A percentile compares a stretch with the other conserved stretches of the same genome.
phyloP scores from a whole-genome alignment of 2,888 invertebrate genomes.

The Dorcus parallelipipedus region DNA sequence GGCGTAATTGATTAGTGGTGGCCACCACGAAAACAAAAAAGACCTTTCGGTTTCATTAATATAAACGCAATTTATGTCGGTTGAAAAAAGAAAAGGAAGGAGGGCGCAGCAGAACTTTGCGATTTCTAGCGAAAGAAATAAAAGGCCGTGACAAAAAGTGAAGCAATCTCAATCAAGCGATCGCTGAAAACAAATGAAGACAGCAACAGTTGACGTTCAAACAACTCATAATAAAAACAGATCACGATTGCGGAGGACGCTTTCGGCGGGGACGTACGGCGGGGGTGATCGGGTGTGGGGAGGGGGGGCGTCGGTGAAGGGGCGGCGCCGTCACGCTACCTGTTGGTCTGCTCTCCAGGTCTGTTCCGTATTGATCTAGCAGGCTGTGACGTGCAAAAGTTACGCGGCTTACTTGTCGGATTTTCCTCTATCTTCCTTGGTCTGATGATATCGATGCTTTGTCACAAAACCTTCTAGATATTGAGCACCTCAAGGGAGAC shows the following conservation, averaged over 20 bases:
- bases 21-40: too few relatives aligned
- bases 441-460: constrained; percentile 1
- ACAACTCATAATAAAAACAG: constrained; percentile 10
- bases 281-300: constrained; percentile 17
- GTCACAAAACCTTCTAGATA: background rate
- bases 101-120: too few relatives aligned
- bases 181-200: constrained; percentile 9
- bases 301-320: constrained; percentile 11
- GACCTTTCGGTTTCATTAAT: too few relatives aligned
- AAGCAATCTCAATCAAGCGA: constrained; percentile 2
- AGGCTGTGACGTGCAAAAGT: constrained; percentile 34
- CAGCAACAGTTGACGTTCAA: constrained; percentile 23
- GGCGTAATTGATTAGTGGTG: too few relatives aligned
- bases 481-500: too few relatives aligned
- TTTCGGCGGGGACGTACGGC: constrained; percentile 16
- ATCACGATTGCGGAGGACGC: constrained; percentile 9
- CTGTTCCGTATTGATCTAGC: constrained; percentile 38
- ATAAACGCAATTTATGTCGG: too few relatives aligned
- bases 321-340: constrained; percentile 38
- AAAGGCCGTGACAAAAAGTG: too few relatives aligned
- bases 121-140: too few relatives aligned
- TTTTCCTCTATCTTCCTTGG: constrained; percentile 20
- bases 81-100: too few relatives aligned
- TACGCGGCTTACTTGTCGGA: constrained; percentile 30
- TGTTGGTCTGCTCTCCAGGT: constrained; percentile 40